These are phyloP conservation scores for Phylloscopus whistleri DNA, from an alignment of 2,113 vertebrate species.

Conservation along the genomic window DNA sequence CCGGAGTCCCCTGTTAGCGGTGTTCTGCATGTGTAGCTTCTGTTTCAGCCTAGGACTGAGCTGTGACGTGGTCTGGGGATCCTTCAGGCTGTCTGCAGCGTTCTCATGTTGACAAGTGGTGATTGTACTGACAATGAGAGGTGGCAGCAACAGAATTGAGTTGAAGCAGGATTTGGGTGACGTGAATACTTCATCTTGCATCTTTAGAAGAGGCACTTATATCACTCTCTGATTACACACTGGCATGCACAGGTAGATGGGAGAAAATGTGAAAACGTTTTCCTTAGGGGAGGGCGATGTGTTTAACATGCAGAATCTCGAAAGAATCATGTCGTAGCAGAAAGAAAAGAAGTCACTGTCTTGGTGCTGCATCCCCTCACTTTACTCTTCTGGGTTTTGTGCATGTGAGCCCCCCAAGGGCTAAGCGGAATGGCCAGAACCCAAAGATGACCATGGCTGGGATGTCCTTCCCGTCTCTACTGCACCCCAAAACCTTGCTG, in stretches of 20 bases:
- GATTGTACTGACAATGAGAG: neutral
- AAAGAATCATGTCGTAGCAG: neutral
- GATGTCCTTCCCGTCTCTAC: neutral
- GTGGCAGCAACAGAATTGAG: too few relatives aligned
- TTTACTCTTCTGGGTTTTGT: neutral
- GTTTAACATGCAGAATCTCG: neutral
- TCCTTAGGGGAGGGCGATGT: fast-evolving
- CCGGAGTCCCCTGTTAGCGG: neutral
- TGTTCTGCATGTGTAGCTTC: neutral
- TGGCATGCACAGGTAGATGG: neutral
- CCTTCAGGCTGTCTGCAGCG: neutral
- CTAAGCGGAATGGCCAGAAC: neutral
- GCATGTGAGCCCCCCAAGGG: neutral
- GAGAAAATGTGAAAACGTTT: neutral
- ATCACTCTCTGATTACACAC: neutral
- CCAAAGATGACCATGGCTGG: fast-evolving
- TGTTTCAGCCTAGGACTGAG: neutral
- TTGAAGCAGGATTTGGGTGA: too few relatives aligned
- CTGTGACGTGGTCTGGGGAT: fast-evolving
- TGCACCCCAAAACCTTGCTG: neutral
- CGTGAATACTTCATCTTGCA: neutral
- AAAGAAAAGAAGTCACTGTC: neutral
- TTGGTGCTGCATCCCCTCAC: fast-evolving
- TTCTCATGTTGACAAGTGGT: fast-evolving
- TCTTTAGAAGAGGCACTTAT: neutral